Base-by-base conservation (phyloP, 1,140 invertebrate genomes). In the Drosophila burlai region DNA sequence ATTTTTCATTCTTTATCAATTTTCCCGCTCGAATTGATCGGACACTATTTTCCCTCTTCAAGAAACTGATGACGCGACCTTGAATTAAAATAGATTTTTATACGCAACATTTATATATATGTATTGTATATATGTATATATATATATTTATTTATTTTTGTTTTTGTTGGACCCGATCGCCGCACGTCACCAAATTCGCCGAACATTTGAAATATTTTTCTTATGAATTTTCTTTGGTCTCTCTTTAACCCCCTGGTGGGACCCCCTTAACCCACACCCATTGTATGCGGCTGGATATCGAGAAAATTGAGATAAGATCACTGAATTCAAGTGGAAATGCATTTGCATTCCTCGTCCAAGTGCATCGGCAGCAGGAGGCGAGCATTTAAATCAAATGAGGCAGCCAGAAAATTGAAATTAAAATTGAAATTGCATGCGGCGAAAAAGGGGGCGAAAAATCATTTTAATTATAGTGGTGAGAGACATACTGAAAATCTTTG, bases 21-120 rank as follows among this genome's bases (percentile, higher is more conserved):
- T 66, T 66, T 50, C 15, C 34, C 49, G 15, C n/a, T n/a, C 34
- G 5, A 45, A 21, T 26, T 15, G 11, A 49, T 34, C 11, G 34
- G 16, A 13, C 63, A 46, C 24, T 31, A 34, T 36, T 58, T 47
- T 58, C 36, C 26, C 42, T 31, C 43, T 43, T 50, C 24, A 40
- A 63, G 43, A 78, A 76, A 78, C 72, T 87, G 81, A 81, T 84
- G 84, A 90, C 74, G 74, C 77, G 84, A 89, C 84, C 84, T 89
- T 89, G 84, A 73, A 89, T 84, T 29, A 65, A 89, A 89, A 89
- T 89, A 89, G 84, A 84, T 67, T 81, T 83, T 84, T 79, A 76
- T 83, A 74, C 81, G 84, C 81, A 59, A 87, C 73, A 79, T 58
- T 64, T 76, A 36, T 54, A 62, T 67, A 47, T 62, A 67, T 24